phyloP scores from a whole-genome alignment of 37 sponge, comb jelly and placozoan species.

The Crambe crambe region DNA sequence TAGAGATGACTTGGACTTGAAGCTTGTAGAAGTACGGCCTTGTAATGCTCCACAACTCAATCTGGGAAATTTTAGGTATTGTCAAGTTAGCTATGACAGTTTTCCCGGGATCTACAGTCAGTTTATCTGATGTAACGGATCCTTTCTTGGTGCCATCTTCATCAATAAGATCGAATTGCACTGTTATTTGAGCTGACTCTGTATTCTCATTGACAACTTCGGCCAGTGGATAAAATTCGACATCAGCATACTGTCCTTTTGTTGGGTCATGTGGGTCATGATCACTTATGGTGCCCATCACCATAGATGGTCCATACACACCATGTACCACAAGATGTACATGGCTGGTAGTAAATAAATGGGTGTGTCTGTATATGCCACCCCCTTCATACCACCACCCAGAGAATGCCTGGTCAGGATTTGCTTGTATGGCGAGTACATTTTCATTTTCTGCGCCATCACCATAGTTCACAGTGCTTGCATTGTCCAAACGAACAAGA shows the following conservation, averaged over 20 bases:
- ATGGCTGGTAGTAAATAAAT: conserved; percentile 22
- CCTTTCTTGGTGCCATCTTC: conserved; percentile 5
- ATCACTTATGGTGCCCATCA: conserved; percentile 14
- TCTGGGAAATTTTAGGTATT: neutral
- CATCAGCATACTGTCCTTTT: conserved; percentile 23
- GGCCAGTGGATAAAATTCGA: conserved; percentile 1
- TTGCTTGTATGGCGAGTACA: no score
- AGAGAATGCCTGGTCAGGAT: no score
- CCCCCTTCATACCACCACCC: no score
- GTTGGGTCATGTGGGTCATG: conserved; percentile 18
- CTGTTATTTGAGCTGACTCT: no score
- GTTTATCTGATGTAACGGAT: neutral
- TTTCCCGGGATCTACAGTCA: conserved; percentile 1
- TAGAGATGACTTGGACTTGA: no score
- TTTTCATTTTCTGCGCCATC: no score
- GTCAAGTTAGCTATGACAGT: neutral
- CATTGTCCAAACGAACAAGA: no score
- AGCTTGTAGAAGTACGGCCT: no score
- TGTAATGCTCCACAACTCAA: conserved; percentile 67
- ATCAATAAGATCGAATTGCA: conserved; percentile 11
- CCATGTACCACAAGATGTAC: conserved; percentile 38
- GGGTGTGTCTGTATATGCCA: no score
- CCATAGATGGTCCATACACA: conserved; percentile 34
- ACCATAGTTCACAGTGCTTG: no score
- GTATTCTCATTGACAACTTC: conserved; percentile 47